Evolutionary conservation across 2,797 vertebrate species (phyloP).

Genomic region (Sparidentex hasta): DNA sequence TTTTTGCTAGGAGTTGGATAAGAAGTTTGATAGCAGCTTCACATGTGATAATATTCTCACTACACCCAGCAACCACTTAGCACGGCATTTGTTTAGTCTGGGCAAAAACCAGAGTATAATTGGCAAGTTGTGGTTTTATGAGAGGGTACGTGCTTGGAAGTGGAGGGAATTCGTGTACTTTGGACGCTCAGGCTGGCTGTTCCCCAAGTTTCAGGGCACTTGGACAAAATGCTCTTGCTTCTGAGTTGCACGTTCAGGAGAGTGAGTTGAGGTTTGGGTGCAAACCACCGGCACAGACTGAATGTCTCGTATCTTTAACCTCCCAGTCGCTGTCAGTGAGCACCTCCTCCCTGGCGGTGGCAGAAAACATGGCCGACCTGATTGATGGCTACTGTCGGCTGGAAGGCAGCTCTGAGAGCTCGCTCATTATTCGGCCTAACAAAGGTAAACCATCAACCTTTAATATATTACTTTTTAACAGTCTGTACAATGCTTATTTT

Average conservation of each 20-base stretch:
- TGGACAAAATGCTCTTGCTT: neutral
- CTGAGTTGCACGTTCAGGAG: neutral
- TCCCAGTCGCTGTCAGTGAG: slow-evolving; percentile 90
- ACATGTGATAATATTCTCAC: neutral
- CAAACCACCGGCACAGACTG: neutral
- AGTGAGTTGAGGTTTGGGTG: neutral
- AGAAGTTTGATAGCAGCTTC: neutral
- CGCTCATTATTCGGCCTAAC: slow-evolving; percentile 83
- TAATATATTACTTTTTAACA: neutral
- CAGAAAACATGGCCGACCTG: slow-evolving; percentile 96
- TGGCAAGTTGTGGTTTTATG: too few species aligned
- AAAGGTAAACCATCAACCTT: slow-evolving; percentile 81
- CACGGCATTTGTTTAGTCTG: neutral
- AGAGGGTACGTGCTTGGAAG: too few species aligned
- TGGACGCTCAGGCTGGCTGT: neutral
- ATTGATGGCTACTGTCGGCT: slow-evolving; percentile 95
- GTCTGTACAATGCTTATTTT: neutral
- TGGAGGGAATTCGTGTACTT: too few species aligned
- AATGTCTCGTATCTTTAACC: neutral
- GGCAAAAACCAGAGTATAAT: too few species aligned
- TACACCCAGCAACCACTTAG: neutral
- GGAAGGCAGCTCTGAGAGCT: slow-evolving; percentile 75
- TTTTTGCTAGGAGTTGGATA: neutral
- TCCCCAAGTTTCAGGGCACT: neutral
- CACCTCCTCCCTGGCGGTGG: slow-evolving; percentile 88